Evolutionary conservation across 1,140 invertebrate genomes (phyloP), one percentile per base, ranked within the genome.

Genomic region (Dysdera silvatica): DNA sequence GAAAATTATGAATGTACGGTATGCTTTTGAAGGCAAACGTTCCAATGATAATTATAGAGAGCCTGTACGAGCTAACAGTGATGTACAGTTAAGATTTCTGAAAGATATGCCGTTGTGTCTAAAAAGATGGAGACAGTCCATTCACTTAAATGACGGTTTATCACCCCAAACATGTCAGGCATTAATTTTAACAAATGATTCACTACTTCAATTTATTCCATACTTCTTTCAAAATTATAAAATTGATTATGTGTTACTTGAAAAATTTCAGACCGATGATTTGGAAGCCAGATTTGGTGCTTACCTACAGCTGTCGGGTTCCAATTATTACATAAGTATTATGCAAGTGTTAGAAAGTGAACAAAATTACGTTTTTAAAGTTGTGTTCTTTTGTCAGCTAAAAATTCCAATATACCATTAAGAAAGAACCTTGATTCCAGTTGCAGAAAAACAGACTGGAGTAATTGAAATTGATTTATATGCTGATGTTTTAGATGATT

Each of bases 261-360:
- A 20, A 7, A 45, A 45, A 20, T 45, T 45, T 45, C 43, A 45
- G 23, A 45, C 12, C 23, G 43, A 45, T 20, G 20, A 7, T 14
- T 20, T 45, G 12, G 43, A 45, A 45, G 43, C 10, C 7, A 7
- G 18, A 10, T 45, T 45, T 45, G 43, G 43, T 14, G 20, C 10
- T 20, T 45, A 45, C 23, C 12, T 12, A 20, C 43, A 45, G 18
- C 7, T 45, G 20, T 14, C 10, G 7, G 43, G 43, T 14, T 12
- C 43, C 7, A 45, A 45, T 20, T 45, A 45, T 45, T 45, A 45
- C 18, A 45, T 45, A 14, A 45, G 43, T 20, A 16, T 14, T 20
- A 20, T 45, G 12, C 43, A 45, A 45, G 43, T 45, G 43, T 45
- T 45, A 20, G 43, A 45, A 45, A 45, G 43, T 45, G 43, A 45